Evolutionary conservation across 53 echinoderm and acorn worm species (phyloP).

Genomic region (Actinopyga echinites): DNA sequence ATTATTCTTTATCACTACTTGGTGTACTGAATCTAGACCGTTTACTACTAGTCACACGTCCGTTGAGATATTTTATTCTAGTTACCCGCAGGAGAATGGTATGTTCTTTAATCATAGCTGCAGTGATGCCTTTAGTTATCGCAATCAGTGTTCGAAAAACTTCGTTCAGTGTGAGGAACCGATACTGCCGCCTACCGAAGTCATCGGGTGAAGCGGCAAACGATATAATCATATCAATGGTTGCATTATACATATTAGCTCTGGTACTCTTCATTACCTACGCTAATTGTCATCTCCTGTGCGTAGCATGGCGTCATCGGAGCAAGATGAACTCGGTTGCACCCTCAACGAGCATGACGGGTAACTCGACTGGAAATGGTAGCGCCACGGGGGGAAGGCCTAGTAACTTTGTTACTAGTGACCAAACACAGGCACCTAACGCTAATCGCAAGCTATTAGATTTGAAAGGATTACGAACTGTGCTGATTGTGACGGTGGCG

Average conservation of each 20-base stretch:
- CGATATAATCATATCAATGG: background rate
- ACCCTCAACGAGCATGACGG: background rate
- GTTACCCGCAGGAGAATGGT: background rate
- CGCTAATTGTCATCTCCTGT: background rate
- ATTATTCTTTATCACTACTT: constrained; percentile 8
- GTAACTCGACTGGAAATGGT: background rate
- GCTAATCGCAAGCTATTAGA: background rate
- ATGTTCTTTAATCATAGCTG: background rate
- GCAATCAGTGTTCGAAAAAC: background rate
- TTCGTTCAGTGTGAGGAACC: background rate
- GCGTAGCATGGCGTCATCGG: background rate
- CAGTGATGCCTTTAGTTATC: background rate
- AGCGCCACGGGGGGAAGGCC: background rate
- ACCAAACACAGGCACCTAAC: background rate
- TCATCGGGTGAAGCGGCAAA: background rate
- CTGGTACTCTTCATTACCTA: background rate
- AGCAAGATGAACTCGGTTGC: background rate
- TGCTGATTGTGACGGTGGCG: background rate
- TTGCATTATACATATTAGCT: background rate
- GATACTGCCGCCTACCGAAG: background rate
- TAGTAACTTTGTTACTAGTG: background rate
- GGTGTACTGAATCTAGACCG: constrained; percentile 26
- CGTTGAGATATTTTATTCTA: constrained; percentile 2
- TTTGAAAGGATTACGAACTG: background rate
- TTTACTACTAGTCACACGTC: background rate